Evolutionary conservation across 2,888 invertebrate genomes (phyloP), one percentile per base, ranked within the genome.

Genomic region (Camptogramma bilineatum): DNA sequence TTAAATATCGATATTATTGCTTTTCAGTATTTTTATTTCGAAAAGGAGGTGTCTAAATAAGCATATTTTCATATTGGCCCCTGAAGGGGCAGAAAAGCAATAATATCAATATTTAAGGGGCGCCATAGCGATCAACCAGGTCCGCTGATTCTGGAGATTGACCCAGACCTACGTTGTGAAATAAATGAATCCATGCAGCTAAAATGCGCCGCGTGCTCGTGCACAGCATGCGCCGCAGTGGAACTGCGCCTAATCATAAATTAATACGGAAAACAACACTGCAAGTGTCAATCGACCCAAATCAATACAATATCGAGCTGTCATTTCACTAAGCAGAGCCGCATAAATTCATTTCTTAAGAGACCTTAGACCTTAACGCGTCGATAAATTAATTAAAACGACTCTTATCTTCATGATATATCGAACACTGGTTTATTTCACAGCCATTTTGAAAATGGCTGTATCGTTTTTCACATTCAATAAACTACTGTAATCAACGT

Each of bases 311-410:
- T 34, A 69, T 68, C 68, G 67, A 64, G 51, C 31, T 55, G 61
- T 68, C 62, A 47, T 34, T 42, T 48, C 13, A 57, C 52, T 73
- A 75, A 68, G 63, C 68, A 69, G 65, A 72, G 68, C 59, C 66
- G 69, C 69, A 80, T 77, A 75, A 77, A 76, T 77, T 73, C 66
- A 69, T 73, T 69, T 73, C 64, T 68, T 1, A 54, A 55, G 68
- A n/a, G 73, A 75, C 77, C 77, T 76, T 63, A 73, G 74, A 75
- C 77, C 77, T 72, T 18, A 59, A 44, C 66, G 62, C 62, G 66
- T 78, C 81, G 73, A 85, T 83, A 85, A 86, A 85, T 86, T 84
- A 81, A 85, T 84, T 81, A 83, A 74, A 64, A 73, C 71, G 62
- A 66, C 60, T 72, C 69, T 77, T 77, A 74, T 68, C 62, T 68